Conservation (phyloP, 1,140 invertebrate species). For the Arctopsyche grandis region DNA sequence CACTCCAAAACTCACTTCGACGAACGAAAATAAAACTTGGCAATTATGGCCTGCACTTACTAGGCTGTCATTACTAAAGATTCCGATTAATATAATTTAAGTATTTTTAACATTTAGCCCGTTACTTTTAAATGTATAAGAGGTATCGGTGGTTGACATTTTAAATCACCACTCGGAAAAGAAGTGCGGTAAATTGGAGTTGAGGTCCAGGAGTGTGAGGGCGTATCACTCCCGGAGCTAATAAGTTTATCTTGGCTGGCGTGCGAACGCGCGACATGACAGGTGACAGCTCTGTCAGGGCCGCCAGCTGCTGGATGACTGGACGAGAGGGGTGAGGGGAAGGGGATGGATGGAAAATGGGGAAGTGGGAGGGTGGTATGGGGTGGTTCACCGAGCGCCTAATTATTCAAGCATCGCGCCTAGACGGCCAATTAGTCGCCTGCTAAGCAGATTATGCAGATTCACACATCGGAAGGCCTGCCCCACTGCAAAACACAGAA, state of each 20-base stretch:
- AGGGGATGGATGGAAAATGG: no score
- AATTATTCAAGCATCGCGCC: constrained; percentile 31
- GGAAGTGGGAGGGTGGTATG: no score
- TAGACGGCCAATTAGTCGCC: constrained; percentile 36
- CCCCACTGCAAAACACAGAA: no score
- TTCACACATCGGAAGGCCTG: constrained; percentile 8
- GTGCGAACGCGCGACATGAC: constrained; percentile 54
- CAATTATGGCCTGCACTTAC: no score
- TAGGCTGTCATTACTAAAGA: no score
- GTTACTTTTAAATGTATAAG: not conserved
- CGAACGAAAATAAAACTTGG: no score
- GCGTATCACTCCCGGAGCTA: constrained; percentile 52
- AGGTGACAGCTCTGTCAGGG: constrained; percentile 49
- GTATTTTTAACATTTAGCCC: no score
- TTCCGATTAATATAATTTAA: no score
- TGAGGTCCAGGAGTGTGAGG: constrained; percentile 8
- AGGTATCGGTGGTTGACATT: not conserved
- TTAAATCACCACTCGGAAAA: no score
- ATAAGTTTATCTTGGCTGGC: constrained; percentile 54
- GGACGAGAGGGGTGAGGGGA: not conserved
- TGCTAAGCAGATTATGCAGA: constrained; percentile 33
- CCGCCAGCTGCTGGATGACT: not conserved
- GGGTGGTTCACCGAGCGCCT: not conserved
- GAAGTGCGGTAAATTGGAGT: constrained; percentile 9
- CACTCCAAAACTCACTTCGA: no score